Percentiles rank a stretch among this genome's conserved stretches.
These are phyloP conservation scores for Ceratosolen solmsi DNA, from an alignment of 1,140 invertebrate species.

Conservation along the genomic window DNA sequence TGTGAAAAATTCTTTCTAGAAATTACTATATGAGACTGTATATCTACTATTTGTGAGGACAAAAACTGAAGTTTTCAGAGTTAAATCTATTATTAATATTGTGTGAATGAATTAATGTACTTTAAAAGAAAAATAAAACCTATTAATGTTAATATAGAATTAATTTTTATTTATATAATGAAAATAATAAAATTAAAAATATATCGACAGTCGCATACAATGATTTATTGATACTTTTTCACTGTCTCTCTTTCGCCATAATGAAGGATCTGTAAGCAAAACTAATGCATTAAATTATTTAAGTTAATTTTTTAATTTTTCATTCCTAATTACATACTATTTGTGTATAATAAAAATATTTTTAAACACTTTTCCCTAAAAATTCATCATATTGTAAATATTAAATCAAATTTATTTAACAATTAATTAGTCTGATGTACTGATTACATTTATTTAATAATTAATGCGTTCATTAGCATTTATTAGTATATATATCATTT, in stretches of 20 bases:
- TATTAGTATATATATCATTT: neutral
- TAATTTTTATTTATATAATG: slow-evolving; percentile 43
- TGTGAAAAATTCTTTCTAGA: slow-evolving; percentile 41
- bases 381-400: neutral
- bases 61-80: slow-evolving; percentile 53
- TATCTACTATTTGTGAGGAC: slow-evolving; percentile 55
- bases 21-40: slow-evolving; percentile 53
- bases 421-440: neutral
- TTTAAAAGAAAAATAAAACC: slow-evolving; percentile 9
- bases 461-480: neutral
- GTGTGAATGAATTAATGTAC: slow-evolving; percentile 2
- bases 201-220: slow-evolving; percentile 36
- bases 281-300: slow-evolving; percentile 35
- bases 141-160: slow-evolving; percentile 53
- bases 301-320: neutral
- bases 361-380: neutral
- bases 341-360: neutral
- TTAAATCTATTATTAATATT: slow-evolving; percentile 7
- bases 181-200: slow-evolving; percentile 47
- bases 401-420: slow-evolving; percentile 14
- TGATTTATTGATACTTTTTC: slow-evolving; percentile 31
- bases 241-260: slow-evolving; percentile 51
- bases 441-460: neutral
- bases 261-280: slow-evolving; percentile 40
- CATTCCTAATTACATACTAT: too few species aligned